phyloP scores from a whole-genome alignment of 2,888 invertebrate species.

The Nomada goodeniana region DNA sequence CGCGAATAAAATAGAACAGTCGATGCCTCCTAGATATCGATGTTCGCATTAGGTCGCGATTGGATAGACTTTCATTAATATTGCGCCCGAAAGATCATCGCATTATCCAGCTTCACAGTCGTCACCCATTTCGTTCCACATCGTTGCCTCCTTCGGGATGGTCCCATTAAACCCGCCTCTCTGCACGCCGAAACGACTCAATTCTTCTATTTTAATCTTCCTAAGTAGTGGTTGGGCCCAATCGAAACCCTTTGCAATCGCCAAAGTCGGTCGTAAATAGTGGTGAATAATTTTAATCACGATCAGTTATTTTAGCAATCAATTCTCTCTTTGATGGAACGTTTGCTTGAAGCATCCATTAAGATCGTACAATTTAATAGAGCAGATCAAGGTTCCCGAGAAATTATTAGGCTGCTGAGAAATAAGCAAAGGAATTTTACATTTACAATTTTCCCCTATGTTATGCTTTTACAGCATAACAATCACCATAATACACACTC shows the following conservation, averaged over 20 bases:
- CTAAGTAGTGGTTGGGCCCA: constrained; percentile 18
- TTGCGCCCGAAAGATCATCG: constrained; percentile 55
- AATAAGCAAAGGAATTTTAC: not conserved
- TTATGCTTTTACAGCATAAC: not conserved
- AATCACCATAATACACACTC: not conserved
- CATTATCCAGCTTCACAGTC: constrained; percentile 57
- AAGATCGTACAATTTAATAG: not conserved
- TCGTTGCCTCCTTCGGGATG: constrained; percentile 41
- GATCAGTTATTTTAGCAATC: not conserved
- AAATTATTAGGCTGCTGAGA: not conserved
- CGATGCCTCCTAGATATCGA: constrained; percentile 14
- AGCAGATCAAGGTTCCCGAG: no score
- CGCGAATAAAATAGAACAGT: constrained; percentile 15
- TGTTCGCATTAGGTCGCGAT: constrained; percentile 24
- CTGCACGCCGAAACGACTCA: constrained; percentile 52
- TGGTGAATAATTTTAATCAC: no score
- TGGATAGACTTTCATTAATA: constrained; percentile 58
- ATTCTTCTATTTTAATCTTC: constrained; percentile 49
- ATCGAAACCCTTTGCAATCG: constrained; percentile 33
- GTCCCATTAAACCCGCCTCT: constrained; percentile 53
- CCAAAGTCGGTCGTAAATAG: no score
- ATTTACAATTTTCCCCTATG: not conserved
- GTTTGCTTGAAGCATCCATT: not conserved
- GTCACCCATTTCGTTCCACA: constrained; percentile 59
- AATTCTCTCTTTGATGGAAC: not conserved